phyloP scores from a whole-genome alignment of 2,113 vertebrate genomes.

The Carollia perspicillata region DNA sequence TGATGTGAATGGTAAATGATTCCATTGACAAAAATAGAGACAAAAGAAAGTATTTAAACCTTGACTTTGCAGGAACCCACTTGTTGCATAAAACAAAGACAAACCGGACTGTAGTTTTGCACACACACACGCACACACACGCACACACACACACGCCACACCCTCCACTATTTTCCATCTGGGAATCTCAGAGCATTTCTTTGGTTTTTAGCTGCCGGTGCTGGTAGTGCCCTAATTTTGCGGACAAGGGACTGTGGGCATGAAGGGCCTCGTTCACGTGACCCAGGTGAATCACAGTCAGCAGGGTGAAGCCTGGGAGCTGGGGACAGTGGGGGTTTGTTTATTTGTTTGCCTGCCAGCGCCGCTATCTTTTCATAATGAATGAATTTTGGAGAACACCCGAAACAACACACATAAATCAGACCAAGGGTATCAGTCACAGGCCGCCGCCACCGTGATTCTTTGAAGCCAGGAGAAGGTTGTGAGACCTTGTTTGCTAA shows the following conservation, averaged over 20 bases:
- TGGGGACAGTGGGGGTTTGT: neutral
- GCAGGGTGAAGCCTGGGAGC: neutral
- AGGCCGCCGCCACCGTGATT: neutral
- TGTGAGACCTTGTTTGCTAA: slow-evolving; percentile 59
- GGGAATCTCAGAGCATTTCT: neutral
- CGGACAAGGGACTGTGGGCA: neutral
- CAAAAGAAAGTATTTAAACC: neutral
- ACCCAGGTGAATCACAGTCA: neutral
- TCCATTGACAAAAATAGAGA: slow-evolving; percentile 6
- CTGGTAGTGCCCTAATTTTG: neutral
- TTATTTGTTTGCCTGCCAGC: neutral
- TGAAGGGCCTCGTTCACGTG: neutral
- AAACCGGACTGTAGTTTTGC: neutral
- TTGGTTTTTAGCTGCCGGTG: neutral
- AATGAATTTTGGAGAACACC: slow-evolving; percentile 11
- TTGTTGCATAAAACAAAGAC: slow-evolving; percentile 17
- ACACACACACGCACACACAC: neutral
- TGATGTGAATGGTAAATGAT: slow-evolving; percentile 51
- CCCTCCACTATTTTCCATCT: neutral
- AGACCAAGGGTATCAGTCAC: neutral
- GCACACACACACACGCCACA: neutral
- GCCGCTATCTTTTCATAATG: neutral
- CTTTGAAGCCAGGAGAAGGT: slow-evolving; percentile 61
- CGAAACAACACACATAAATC: neutral
- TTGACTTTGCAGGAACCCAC: slow-evolving; percentile 27